Evolutionary conservation across 2,888 invertebrate genomes (phyloP).

Genomic region (Halictus ligatus): DNA sequence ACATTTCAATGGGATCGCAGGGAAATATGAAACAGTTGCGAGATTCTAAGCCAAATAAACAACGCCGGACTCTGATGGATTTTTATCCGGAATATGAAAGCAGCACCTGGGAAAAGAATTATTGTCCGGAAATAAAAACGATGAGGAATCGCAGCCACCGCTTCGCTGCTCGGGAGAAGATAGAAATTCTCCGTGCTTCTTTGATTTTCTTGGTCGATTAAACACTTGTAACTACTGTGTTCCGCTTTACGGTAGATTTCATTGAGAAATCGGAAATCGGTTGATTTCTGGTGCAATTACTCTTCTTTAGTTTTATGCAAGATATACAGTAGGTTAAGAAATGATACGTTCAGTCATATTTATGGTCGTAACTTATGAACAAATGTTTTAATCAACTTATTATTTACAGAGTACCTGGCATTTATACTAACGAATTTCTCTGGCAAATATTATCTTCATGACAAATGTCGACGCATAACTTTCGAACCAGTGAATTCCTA

Average conservation of each 20-base stretch:
- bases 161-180: not conserved
- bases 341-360: not conserved
- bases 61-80: conserved; percentile 25
- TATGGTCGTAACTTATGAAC: not conserved
- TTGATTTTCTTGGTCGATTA: not conserved
- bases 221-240: not conserved
- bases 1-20: not conserved
- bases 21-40: not conserved
- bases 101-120: conserved; percentile 19
- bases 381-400: too few relatives aligned
- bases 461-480: too few relatives aligned
- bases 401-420: too few relatives aligned
- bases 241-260: too few relatives aligned
- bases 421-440: too few relatives aligned
- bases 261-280: too few relatives aligned
- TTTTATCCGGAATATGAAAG: conserved; percentile 40
- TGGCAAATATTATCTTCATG: too few relatives aligned
- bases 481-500: too few relatives aligned
- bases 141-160: not conserved
- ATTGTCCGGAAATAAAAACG: conserved; percentile 14
- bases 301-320: not conserved
- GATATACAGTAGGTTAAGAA: not conserved
- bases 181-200: not conserved
- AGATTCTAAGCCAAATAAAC: not conserved
- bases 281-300: not conserved